Percentiles rank a stretch among this genome's conserved stretches.
phyloP scores from a whole-genome alignment of 2,888 invertebrate genomes.

The Reticulitermes lucifugus region DNA sequence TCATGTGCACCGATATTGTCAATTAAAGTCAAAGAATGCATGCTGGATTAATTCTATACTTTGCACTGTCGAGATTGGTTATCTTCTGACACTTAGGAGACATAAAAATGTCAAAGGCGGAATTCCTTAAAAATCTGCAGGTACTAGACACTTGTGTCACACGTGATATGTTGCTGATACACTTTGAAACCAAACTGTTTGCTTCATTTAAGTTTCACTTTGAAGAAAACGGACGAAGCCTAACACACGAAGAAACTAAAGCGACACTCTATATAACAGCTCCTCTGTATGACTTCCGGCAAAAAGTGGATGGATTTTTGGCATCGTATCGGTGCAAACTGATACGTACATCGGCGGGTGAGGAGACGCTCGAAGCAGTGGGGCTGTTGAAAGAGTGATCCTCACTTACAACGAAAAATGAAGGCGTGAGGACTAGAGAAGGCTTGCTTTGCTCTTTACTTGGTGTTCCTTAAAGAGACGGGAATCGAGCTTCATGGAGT shows the following conservation, averaged over 20 bases:
- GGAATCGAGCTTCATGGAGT: constrained; percentile 41
- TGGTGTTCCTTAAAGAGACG: constrained; percentile 42
- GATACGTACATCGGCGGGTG: background rate
- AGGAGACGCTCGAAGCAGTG: background rate
- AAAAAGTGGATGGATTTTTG: background rate
- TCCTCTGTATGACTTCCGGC: background rate
- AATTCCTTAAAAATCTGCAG: too few relatives aligned
- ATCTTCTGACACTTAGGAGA: too few relatives aligned
- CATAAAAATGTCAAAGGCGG: too few relatives aligned
- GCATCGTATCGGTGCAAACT: background rate
- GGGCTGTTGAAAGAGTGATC: constrained; percentile 26
- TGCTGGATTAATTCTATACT: too few relatives aligned
- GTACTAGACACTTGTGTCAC: too few relatives aligned
- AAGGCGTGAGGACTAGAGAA: constrained; percentile 27
- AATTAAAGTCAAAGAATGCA: too few relatives aligned
- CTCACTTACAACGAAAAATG: constrained; percentile 39
- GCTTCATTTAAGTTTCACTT: background rate
- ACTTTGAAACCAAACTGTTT: too few relatives aligned
- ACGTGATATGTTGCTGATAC: too few relatives aligned
- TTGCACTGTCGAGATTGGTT: too few relatives aligned
- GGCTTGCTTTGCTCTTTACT: constrained; percentile 42
- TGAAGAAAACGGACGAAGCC: background rate
- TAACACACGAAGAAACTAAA: background rate
- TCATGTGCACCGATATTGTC: too few relatives aligned
- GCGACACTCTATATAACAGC: background rate